These are phyloP conservation scores for Eilema caniola DNA, from an alignment of 2,888 invertebrate genomes.

Conservation along the genomic window DNA sequence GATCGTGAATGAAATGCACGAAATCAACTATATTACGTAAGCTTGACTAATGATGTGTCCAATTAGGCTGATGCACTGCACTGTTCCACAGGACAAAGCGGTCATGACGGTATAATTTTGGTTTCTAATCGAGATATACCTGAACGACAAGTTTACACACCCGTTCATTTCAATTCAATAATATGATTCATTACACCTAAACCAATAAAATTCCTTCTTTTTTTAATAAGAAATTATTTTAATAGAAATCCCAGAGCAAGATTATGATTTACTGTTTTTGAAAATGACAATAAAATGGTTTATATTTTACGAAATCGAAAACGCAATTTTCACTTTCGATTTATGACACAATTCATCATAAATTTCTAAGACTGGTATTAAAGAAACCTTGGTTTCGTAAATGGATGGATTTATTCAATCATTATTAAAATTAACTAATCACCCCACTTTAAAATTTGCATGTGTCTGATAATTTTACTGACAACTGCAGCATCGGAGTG, in stretches of 20 bases:
- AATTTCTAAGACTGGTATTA: background rate
- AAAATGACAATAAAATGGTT: constrained; percentile 13
- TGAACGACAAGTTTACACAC: constrained; percentile 53
- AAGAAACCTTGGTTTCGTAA: background rate
- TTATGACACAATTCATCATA: background rate
- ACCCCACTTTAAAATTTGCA: constrained; percentile 39
- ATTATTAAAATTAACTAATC: constrained; percentile 39
- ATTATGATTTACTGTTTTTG: constrained; percentile 25
- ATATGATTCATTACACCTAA: constrained; percentile 31
- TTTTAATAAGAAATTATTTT: constrained; percentile 27
- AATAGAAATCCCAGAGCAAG: constrained; percentile 31
- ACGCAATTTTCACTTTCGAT: constrained; percentile 8
- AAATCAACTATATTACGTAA: constrained; percentile 42
- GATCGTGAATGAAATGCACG: constrained; percentile 35
- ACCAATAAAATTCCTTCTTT: constrained; percentile 31
- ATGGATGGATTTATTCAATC: constrained; percentile 24
- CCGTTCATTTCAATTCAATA: constrained; percentile 36
- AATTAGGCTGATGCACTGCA: constrained; percentile 43
- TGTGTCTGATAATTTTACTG: constrained; percentile 39
- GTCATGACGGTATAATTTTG: constrained; percentile 61
- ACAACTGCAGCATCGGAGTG: constrained; percentile 15
- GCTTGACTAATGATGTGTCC: constrained; percentile 44
- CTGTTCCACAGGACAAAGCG: constrained; percentile 53
- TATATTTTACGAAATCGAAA: background rate
- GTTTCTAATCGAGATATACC: constrained; percentile 53